Evolutionary conservation across 2,113 vertebrate genomes (phyloP).

Genomic region (Glareola pratincola): DNA sequence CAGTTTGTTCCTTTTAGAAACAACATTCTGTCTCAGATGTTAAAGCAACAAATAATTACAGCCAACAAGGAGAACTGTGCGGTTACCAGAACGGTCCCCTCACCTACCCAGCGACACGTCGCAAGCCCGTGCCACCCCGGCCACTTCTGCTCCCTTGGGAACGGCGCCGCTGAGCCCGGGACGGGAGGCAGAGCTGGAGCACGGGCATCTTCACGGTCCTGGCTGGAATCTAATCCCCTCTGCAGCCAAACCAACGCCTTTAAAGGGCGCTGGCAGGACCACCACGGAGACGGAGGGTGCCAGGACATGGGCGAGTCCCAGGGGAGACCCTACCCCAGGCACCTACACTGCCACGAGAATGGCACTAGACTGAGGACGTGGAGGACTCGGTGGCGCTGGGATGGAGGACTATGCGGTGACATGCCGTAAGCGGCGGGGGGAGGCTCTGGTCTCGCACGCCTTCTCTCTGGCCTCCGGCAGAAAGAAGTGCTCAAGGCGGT

Average conservation of each 20-base stretch:
- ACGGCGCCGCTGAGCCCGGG: not conserved
- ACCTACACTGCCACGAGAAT: accelerated
- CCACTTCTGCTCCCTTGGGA: not conserved
- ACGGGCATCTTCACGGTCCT: not conserved
- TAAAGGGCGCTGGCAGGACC: not conserved
- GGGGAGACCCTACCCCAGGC: not conserved
- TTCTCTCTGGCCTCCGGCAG: not conserved
- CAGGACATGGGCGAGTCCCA: not conserved
- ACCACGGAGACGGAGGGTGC: accelerated
- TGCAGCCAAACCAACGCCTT: not conserved
- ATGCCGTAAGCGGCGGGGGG: accelerated
- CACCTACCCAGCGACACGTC: not conserved
- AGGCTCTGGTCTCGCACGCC: not conserved
- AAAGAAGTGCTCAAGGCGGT: not conserved
- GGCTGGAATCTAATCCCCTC: not conserved
- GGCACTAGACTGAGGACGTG: accelerated
- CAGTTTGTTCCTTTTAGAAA: not conserved
- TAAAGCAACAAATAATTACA: not conserved
- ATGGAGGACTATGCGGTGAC: not conserved
- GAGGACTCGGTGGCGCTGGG: not conserved
- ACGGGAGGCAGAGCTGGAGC: not conserved
- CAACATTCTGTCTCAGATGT: not conserved
- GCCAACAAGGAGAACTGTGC: not conserved
- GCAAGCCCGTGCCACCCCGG: not conserved
- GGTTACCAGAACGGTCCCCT: not conserved